These are phyloP conservation scores for Sebastes jordani DNA, from an alignment of 2,797 vertebrate genomes.

Conservation along the genomic window DNA sequence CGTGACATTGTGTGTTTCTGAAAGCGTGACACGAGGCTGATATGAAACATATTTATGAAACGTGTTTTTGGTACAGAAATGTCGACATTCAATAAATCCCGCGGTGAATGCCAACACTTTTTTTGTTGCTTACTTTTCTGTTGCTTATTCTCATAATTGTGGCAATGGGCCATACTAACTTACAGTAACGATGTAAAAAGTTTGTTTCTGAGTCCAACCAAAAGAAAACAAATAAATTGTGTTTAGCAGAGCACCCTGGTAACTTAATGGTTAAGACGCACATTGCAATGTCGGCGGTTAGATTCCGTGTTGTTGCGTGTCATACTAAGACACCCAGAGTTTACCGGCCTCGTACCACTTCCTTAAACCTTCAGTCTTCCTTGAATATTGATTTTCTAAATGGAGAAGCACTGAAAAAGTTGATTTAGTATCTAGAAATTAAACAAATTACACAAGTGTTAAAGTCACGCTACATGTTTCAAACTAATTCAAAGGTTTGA, in stretches of 20 bases:
- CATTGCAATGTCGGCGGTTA: neutral
- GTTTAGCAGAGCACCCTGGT: neutral
- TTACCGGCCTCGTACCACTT: neutral
- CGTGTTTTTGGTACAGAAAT: neutral
- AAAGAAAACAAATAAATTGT: neutral
- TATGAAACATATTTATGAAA: too few species aligned
- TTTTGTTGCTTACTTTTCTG: neutral
- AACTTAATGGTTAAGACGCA: neutral
- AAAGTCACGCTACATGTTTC: neutral
- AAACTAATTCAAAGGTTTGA: neutral
- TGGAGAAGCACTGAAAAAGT: neutral
- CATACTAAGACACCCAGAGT: neutral
- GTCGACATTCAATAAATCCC: neutral
- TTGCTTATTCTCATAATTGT: neutral
- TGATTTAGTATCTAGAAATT: neutral
- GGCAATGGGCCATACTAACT: neutral
- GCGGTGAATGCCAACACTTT: neutral
- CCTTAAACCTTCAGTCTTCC: neutral
- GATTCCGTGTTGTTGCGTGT: neutral
- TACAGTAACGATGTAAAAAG: neutral
- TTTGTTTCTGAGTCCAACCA: neutral
- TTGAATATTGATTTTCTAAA: neutral
- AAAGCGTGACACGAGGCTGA: too few species aligned
- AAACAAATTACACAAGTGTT: neutral
- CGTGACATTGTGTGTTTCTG: too few species aligned